Evolutionary conservation across 2,888 invertebrate species (phyloP), one percentile per base, ranked within the genome.

Genomic region (Acleris sparsana): DNA sequence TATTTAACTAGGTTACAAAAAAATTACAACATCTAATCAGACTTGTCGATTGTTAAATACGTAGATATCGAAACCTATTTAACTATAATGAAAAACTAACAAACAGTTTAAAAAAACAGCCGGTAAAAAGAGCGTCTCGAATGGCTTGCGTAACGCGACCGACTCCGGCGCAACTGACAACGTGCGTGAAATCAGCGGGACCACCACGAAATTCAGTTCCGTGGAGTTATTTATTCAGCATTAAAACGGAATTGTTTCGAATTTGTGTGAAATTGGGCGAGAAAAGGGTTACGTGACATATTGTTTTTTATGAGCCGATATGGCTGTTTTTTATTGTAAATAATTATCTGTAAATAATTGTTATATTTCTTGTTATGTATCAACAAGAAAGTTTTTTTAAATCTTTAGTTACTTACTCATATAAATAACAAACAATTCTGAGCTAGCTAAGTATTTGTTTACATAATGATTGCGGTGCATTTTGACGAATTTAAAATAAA

Each of bases 151-250:
- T 51, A 65, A 63, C 62, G 48, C 13, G 18, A 46, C 53, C 55
- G 17, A 61, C 55, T 29, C 29, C 9, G 33, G 51, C 56, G 60
- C 60, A 65, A 25, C 46, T 46, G 44, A 25, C 55, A 52, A 56
- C 25, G 17, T 52, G 65, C 65, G 60, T 60, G 60, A 65, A 65
- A 65, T 65, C 65, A 56, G 60, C 51, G 1, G 33, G 43, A 9
- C 56, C 18, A 16, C 43, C 55, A 60, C 51, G 51, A 65, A 65
- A 65, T 65, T 56, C 33, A 56, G 65, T 51, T 61, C 49, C 29
- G 48, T 62, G 49, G 17, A 48, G 46, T 67, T 59, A 62, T 51
- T 60, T 60, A 60, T 61, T 63, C 56, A 25, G 25, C 11, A 57
- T 46, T 46, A 44, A 22, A 46, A 29, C 6, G 5, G 20, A n/a